Base-by-base conservation (phyloP, 2,888 invertebrate species). In the Pheosia gnoma region DNA sequence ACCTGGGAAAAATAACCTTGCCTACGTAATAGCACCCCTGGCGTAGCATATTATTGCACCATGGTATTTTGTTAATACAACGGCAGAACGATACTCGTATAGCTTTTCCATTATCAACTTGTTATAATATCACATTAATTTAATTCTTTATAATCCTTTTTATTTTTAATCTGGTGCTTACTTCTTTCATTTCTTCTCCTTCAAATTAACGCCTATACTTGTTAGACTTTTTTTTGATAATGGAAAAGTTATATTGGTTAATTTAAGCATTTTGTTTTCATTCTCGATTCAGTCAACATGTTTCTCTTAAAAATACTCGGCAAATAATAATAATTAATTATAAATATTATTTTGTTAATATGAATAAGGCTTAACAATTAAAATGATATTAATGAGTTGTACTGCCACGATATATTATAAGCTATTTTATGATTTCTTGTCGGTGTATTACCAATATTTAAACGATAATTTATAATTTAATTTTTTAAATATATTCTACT, bases 391-490 rank as follows among this genome's bases (percentile, higher is more conserved):
- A 6, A 76, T 75, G 75, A 75, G 66, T 84, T 85, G 83, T 84
- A 85, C 83, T 80, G 77, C 75, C 65, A 72, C 67, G 62, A 69
- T 63, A 63, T 65, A 66, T 61, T 62, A 59, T 67, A 57, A 56
- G 63, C 67, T 72, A 72, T 67, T 63, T 62, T 25, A 25, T 25
- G 25, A 61, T 65, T 73, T 75, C 67, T 71, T 56, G 62, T 77
- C 74, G 74, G 77, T 76, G 72, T 80, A 70, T 25, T 25, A 25
- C 25, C 25, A 70, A 68, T 67, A 68, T 71, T 72, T 59, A 62
- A 69, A 70, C 69, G 61, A 69, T 69, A 65, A 63, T 68, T 67
- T 61, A 72, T 72, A 75, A 69, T 70, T 70, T 66, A 68, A 68
- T 64, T 63, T 65, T 73, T 66, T 71, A 77, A 66, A 68, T 77